A percentile compares a stretch with the other conserved stretches of the same genome.
Conservation (phyloP, 1,140 invertebrate species). For the Himalopsyche phryganea region DNA sequence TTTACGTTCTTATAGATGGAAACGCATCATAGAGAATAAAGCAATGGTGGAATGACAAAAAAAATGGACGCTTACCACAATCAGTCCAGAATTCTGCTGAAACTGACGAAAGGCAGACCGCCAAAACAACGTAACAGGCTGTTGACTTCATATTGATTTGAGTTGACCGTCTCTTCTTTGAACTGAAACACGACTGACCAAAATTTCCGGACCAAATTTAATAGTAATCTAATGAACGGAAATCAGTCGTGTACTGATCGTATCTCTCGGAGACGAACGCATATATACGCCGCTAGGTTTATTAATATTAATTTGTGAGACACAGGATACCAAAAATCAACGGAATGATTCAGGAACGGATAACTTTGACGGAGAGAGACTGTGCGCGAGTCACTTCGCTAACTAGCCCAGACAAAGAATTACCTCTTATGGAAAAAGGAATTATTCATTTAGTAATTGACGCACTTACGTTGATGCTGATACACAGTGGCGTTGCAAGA, state of each 20-base stretch:
- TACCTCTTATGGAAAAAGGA: too few species aligned
- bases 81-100: slow-evolving; percentile 12
- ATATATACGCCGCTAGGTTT: slow-evolving; percentile 20
- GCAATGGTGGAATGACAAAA: not conserved
- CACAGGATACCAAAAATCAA: slow-evolving; percentile 12
- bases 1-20: too few species aligned
- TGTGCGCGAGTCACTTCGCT: not conserved
- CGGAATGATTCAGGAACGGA: slow-evolving; percentile 1
- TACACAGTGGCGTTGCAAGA: too few species aligned
- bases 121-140: not conserved
- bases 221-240: slow-evolving; percentile 13
- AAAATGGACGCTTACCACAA: slow-evolving; percentile 13
- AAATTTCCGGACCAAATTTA: slow-evolving; percentile 5
- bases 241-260: slow-evolving; percentile 19
- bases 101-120: not conserved
- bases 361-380: not conserved
- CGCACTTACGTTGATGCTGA: too few species aligned
- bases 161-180: not conserved
- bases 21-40: not conserved
- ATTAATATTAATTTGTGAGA: slow-evolving; percentile 15
- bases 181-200: not conserved
- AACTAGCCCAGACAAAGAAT: too few species aligned
- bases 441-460: too few species aligned
- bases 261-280: slow-evolving; percentile 3
- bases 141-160: not conserved